Evolutionary conservation across 1,140 invertebrate genomes (phyloP), one percentile per base, ranked within the genome.

Genomic region (Hylaeus anthracinus): DNA sequence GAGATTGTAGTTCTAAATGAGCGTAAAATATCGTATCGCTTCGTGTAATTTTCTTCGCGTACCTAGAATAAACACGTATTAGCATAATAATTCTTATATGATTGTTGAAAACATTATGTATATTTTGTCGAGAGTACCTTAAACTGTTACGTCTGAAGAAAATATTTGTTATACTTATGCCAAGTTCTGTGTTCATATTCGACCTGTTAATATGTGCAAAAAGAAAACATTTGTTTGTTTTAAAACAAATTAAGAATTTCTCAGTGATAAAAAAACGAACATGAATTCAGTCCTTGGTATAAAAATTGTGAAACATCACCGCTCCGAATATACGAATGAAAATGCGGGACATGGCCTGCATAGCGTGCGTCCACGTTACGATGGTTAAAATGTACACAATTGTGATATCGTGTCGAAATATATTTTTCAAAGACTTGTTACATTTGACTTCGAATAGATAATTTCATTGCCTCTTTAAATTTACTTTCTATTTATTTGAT

Each of bases 371-470:
- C 53, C 63, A 53, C 55, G 63, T 86, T 72, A 41, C 41, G 26
- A 74, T 69, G 15, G 56, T 78, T 84, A 58, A 53, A 72, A 75
- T 89, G 82, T 89, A 89, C 64, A 83, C 79, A 80, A 89, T 89
- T 89, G 89, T 90, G 88, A 90, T 90, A 90, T 71, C 72, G 79
- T 71, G 72, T 85, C 72, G 88, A 85, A 89, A 89, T 89, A 89
- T 91, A 91, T 91, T 90, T 91, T 91, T 91, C 74, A 87, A 87
- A 89, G 70, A 69, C 63, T 65, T 82, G 79, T 76, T 81, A 74
- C 39, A 80, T 53, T n/a, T 64, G 65, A 60, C 67, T 73, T 55
- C 60, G 67, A 43, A 26, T 12, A 43, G 48, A 76, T 72, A 41
- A 70, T 37, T 72, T 77, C 10, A 37, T 56, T 56, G 48, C 51